Evolutionary conservation across 1,140 invertebrate species (phyloP).

Genomic region (Drosophila erecta): DNA sequence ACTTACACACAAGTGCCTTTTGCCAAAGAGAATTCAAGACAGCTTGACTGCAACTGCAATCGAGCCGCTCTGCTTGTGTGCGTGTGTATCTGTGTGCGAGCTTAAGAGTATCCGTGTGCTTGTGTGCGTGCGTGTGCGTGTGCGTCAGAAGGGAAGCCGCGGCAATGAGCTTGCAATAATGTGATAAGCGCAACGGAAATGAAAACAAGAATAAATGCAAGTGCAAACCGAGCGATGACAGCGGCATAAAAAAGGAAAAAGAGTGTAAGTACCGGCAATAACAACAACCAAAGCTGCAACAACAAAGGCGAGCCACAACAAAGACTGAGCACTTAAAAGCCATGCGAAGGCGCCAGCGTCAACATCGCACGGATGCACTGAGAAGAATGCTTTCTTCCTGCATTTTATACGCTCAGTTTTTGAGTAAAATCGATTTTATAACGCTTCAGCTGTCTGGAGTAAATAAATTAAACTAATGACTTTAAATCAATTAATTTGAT

Average conservation of each 20-base stretch:
- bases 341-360: slow-evolving; percentile 46
- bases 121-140: slow-evolving; percentile 1
- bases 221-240: slow-evolving; percentile 55
- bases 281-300: slow-evolving; percentile 24
- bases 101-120: neutral
- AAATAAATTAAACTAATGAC: too few species aligned
- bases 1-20: neutral
- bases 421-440: neutral
- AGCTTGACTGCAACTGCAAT: slow-evolving; percentile 70
- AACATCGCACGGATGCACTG: slow-evolving; percentile 22
- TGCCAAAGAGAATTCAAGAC: slow-evolving; percentile 23
- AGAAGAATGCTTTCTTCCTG: neutral
- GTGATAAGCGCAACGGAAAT: slow-evolving; percentile 79
- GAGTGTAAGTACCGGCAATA: slow-evolving; percentile 28
- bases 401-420: too few species aligned
- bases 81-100: slow-evolving; percentile 6
- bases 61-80: slow-evolving; percentile 1
- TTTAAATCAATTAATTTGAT: too few species aligned
- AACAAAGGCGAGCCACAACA: slow-evolving; percentile 61
- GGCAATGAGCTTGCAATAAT: slow-evolving; percentile 81
- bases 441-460: too few species aligned
- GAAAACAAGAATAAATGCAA: slow-evolving; percentile 72
- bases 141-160: slow-evolving; percentile 48
- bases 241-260: slow-evolving; percentile 24
- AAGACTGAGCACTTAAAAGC: slow-evolving; percentile 69